A percentile compares a stretch with the other conserved stretches of the same genome.
phyloP scores from a whole-genome alignment of 2,888 invertebrate species.

The Monoplex corrugatus region DNA sequence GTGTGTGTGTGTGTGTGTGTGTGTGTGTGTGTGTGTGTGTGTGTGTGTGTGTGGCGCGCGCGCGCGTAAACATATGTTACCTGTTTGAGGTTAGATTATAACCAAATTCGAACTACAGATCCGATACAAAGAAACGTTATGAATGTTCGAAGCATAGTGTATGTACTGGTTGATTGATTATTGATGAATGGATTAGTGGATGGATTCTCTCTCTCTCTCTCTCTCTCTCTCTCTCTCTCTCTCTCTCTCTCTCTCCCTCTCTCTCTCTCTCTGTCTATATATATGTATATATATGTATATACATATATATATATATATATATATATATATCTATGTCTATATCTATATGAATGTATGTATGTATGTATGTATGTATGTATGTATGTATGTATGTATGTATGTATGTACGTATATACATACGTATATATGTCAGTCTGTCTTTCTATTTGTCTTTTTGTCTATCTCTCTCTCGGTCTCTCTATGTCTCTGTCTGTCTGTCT shows the following conservation, averaged over 20 bases:
- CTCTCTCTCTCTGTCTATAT: not conserved
- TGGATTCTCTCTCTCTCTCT: not conserved
- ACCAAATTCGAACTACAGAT: no score
- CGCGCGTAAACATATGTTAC: no score
- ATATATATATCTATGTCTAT: no score
- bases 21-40: not conserved
- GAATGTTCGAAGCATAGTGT: not conserved
- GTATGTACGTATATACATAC: conserved; percentile 14
- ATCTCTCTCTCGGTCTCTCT: no score
- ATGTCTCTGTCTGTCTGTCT: not conserved
- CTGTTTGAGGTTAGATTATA: no score
- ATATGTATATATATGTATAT: no score
- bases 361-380: conserved; percentile 43
- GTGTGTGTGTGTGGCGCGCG: not conserved
- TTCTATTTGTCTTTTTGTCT: no score
- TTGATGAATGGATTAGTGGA: not conserved
- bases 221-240: not conserved
- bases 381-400: conserved; percentile 31
- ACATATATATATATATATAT: no score
- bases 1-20: no score
- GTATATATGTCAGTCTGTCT: conserved; percentile 10
- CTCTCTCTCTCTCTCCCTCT: no score
- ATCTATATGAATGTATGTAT: not conserved
- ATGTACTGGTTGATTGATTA: no score
- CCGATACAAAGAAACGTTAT: no score